These are phyloP conservation scores for Chrysina gloriosa DNA, from an alignment of 2,888 invertebrate species.

Conservation along the genomic window DNA sequence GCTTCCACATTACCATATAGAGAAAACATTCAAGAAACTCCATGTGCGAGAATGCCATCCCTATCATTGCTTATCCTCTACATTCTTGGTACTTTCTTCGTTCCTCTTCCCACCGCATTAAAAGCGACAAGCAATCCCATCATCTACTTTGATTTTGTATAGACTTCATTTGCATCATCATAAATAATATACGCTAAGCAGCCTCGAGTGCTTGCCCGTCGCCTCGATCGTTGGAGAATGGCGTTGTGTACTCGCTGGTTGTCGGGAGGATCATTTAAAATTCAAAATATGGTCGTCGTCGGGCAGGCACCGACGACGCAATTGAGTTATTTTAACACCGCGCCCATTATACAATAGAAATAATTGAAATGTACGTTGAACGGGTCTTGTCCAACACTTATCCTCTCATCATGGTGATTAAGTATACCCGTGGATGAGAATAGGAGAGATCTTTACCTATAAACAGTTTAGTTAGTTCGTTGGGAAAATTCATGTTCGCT, in stretches of 20 bases:
- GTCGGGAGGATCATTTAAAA: slow-evolving; percentile 39
- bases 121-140: slow-evolving; percentile 20
- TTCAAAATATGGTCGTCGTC: slow-evolving; percentile 42
- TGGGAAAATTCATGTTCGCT: too few species aligned
- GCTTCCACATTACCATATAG: too few species aligned
- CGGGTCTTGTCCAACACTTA: neutral
- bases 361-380: slow-evolving; percentile 43
- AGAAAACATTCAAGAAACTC: too few species aligned
- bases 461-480: too few species aligned
- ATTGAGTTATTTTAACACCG: slow-evolving; percentile 47
- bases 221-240: neutral
- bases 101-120: slow-evolving; percentile 10
- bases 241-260: neutral
- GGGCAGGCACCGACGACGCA: slow-evolving; percentile 42
- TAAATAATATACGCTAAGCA: slow-evolving; percentile 50
- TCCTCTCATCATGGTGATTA: neutral
- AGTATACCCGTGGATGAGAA: too few species aligned
- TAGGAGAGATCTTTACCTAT: too few species aligned
- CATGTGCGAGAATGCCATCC: too few species aligned
- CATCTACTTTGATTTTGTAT: slow-evolving; percentile 46
- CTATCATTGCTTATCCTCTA: too few species aligned
- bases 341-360: slow-evolving; percentile 48
- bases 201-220: slow-evolving; percentile 37
- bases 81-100: too few species aligned
- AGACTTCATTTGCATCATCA: slow-evolving; percentile 49